Evolutionary conservation across 1,140 invertebrate genomes (phyloP).

Genomic region (Drosophila pruinosa): DNA sequence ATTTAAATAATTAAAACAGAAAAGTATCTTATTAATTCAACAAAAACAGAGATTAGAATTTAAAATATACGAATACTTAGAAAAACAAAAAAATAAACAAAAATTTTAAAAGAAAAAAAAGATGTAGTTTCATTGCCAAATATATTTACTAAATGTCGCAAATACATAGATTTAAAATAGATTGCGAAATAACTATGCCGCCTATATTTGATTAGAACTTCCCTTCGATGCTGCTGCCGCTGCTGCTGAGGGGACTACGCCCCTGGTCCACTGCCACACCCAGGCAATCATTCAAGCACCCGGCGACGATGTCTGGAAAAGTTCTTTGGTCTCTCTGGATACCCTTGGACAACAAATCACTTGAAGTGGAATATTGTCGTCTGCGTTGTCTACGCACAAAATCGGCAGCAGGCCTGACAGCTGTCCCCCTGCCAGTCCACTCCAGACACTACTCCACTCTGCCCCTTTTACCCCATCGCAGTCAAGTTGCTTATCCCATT

Average conservation of each 20-base stretch:
- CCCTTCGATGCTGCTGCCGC: too few species aligned
- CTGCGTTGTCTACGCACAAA: constrained; percentile 56
- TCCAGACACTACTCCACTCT: background rate
- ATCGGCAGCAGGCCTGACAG: constrained; percentile 41
- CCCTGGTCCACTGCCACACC: background rate
- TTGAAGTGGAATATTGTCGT: constrained; percentile 67
- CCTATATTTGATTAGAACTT: background rate
- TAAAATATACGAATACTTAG: too few species aligned
- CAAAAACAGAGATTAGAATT: too few species aligned
- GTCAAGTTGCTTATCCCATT: background rate
- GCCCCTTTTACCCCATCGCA: too few species aligned
- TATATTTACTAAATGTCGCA: background rate
- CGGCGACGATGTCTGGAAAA: constrained; percentile 55
- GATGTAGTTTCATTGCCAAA: too few species aligned
- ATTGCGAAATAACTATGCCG: background rate
- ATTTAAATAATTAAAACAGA: too few species aligned
- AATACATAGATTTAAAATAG: background rate
- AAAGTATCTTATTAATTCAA: too few species aligned
- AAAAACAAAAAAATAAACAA: too few species aligned
- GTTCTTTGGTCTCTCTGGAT: constrained; percentile 25
- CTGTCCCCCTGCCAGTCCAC: background rate
- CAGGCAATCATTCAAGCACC: constrained; percentile 33
- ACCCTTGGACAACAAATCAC: constrained; percentile 62
- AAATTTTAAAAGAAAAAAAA: too few species aligned
- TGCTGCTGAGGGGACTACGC: background rate